Base-by-base conservation (phyloP, 2,888 invertebrate genomes). In the Eupithecia subfuscata region DNA sequence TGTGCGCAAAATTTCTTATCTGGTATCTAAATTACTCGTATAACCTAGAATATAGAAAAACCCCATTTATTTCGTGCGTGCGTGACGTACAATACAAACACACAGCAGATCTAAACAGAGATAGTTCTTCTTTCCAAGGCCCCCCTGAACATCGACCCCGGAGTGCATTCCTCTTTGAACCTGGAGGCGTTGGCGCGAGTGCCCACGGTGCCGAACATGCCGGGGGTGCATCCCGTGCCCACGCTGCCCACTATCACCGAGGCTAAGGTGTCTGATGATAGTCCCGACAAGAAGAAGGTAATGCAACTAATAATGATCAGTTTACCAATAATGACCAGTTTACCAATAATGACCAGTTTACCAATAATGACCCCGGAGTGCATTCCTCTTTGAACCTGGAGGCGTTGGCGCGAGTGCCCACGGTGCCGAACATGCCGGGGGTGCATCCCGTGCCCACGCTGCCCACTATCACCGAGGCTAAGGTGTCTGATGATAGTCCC, bases 291-390 rank as follows among this genome's bases (percentile, higher is more conserved):
- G 75, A 91, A 90, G 82, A 93, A 93, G 87, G 89, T 89, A 68
- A 60, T 25, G 25, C 22, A 48, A 48, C n/a, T n/a, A n/a, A n/a
- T n/a, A n/a, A n/a, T n/a, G n/a, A n/a, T n/a, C n/a, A n/a, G n/a
- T n/a, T n/a, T n/a, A n/a, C n/a, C n/a, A n/a, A n/a, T n/a, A n/a
- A n/a, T n/a, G n/a, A n/a, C n/a, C n/a, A n/a, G n/a, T n/a, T n/a
- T n/a, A n/a, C n/a, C n/a, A n/a, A n/a, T n/a, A n/a, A n/a, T n/a
- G n/a, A n/a, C n/a, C n/a, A n/a, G n/a, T n/a, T n/a, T n/a, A n/a
- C n/a, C n/a, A n/a, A n/a, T n/a, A n/a, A n/a, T n/a, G 98, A 98
- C 94, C 98, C 98, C 7, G 98, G 98, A 71, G 98, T 98, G 69
- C 98, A 98, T 91, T 98, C 98, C 75, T 98, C 98, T 87, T 96